These are phyloP conservation scores for human DNA, from an alignment of 2,113 vertebrate genomes.

Conservation along the genomic window DNA sequence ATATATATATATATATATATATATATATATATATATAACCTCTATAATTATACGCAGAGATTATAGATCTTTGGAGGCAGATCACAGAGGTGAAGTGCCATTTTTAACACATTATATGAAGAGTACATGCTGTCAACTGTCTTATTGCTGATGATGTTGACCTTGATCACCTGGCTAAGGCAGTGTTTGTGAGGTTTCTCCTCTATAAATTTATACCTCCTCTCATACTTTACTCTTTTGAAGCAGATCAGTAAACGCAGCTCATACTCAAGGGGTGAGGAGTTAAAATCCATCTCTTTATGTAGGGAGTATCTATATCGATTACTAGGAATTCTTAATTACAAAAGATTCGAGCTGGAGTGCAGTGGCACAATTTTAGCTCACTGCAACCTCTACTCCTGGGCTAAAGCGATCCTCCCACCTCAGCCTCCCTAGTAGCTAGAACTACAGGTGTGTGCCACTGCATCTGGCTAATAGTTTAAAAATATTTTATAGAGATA, in stretches of 20 bases:
- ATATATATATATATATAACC: no score
- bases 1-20: no score
- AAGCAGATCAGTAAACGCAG: conserved; percentile 5
- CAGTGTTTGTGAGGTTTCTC: neutral
- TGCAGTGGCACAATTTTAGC: neutral
- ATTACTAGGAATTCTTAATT: neutral
- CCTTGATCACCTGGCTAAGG: neutral
- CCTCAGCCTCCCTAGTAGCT: neutral
- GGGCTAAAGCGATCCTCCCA: neutral
- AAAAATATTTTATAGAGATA: neutral
- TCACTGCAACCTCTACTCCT: neutral
- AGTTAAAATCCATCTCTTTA: neutral
- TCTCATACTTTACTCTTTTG: neutral
- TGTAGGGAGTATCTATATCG: neutral
- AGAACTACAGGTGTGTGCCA: neutral
- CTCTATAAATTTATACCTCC: neutral
- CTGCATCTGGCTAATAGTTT: neutral
- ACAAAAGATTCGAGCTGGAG: neutral
- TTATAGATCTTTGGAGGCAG: neutral
- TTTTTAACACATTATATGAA: neutral
- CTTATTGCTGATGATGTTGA: neutral
- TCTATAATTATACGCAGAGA: neutral
- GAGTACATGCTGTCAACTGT: neutral
- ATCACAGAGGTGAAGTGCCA: neutral
- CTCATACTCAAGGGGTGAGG: neutral